Percentiles rank a stretch among this genome's conserved stretches.
Conservation (phyloP, 2,888 invertebrate species). For the Danaus chrysippus region DNA sequence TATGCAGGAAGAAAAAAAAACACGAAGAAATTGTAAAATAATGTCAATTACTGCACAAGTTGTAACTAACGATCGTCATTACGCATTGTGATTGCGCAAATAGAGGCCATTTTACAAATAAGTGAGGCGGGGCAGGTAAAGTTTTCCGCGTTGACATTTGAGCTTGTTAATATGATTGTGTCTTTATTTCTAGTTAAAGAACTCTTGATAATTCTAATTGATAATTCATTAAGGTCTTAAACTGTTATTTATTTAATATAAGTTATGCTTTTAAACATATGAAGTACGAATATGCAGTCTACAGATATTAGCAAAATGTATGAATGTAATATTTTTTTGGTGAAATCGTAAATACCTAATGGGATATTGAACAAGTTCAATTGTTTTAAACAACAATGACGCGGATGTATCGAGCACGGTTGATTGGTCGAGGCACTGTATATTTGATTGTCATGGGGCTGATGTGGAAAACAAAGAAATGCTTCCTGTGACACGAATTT, state of each 20-base stretch:
- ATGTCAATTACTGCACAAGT: slow-evolving; percentile 72
- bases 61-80: slow-evolving; percentile 71
- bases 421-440: slow-evolving; percentile 58
- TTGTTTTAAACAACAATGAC: slow-evolving; percentile 60
- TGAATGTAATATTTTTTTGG: background rate
- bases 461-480: slow-evolving; percentile 54
- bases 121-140: slow-evolving; percentile 58
- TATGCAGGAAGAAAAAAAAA: slow-evolving; percentile 56
- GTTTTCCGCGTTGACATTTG: slow-evolving; percentile 64
- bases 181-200: slow-evolving; percentile 43
- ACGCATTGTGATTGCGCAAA: slow-evolving; percentile 74
- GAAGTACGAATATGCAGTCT: background rate
- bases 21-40: slow-evolving; percentile 73
- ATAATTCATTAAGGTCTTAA: no score
- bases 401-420: slow-evolving; percentile 55
- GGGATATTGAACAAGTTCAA: slow-evolving; percentile 26
- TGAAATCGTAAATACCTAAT: slow-evolving; percentile 1
- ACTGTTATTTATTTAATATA: no score
- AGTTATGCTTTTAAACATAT: no score
- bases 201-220: background rate
- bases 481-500: slow-evolving; percentile 43
- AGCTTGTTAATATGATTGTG: slow-evolving; percentile 64
- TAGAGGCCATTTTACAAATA: slow-evolving; percentile 61
- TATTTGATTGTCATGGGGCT: slow-evolving; percentile 37
- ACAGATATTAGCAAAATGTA: background rate